Evolutionary conservation across 2,113 vertebrate genomes (phyloP), one percentile per base, ranked within the genome.

Genomic region (Strix uralensis): DNA sequence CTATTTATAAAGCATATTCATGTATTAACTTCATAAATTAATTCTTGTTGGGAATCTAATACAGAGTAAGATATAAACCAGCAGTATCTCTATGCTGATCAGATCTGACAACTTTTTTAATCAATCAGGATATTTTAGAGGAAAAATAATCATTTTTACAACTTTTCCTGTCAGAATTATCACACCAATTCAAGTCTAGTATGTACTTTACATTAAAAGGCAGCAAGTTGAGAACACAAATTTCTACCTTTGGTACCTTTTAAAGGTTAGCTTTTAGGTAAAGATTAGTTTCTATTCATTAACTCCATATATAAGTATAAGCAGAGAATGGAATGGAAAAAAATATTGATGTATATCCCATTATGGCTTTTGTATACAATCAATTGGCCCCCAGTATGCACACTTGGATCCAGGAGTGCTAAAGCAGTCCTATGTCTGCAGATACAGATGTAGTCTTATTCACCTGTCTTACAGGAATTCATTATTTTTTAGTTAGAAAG

Each of bases 401-500:
- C 15, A n/a, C 6, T 10, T 57, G 23, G 26, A 65, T 70, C 11
- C 12, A 61, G 10, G 40, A 73, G 49, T 23, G 15, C 10, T 78
- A 23, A 70, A 58, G 4, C 9, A 90, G 2, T n/a, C 27, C 8
- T 44, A 17, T 49, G 19, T 26, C 30, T 93, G 25, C 47, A 47
- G 10, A 22, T n/a, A 38, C 1, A 67, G 26, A 30, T 11, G 3
- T 21, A 72, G 32, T 55, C 11, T 51, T 63, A 86, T 26, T 86
- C 10, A 25, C 9, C 5, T 36, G 0, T 51, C 5, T 44, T 32
- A 59, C 2, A 52, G 7, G 6, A 66, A 34, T 52, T 52, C 0
- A 7, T 72, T 42, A 7, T 40, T 59, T 75, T 89, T 65, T 36
- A 51, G 10, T 51, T 67, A 55, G 7, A 88, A 82, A 85, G 26